Percentiles rank a stretch among this genome's conserved stretches.
phyloP scores from a whole-genome alignment of 2,888 invertebrate species.

The Polydrusus tereticollis region DNA sequence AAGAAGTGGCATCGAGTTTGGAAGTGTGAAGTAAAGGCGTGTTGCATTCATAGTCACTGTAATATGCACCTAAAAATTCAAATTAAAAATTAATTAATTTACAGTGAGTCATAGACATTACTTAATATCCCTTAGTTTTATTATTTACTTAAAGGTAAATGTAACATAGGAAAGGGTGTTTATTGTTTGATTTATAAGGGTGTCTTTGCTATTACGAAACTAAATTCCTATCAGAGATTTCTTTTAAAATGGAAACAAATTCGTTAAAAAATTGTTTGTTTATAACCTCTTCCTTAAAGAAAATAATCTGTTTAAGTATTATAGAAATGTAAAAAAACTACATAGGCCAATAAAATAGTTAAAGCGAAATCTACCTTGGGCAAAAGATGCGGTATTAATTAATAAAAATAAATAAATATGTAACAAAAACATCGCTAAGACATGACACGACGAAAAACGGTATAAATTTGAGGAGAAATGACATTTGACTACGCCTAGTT shows the following conservation, averaged over 20 bases:
- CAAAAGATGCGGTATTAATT: constrained; percentile 20
- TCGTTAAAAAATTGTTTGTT: no score
- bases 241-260: no score
- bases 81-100: constrained; percentile 20
- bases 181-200: not conserved
- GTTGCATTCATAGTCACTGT: constrained; percentile 81
- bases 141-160: not conserved
- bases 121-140: not conserved
- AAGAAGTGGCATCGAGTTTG: constrained; percentile 84
- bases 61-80: constrained; percentile 66
- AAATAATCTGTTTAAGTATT: no score
- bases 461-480: constrained; percentile 2
- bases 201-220: no score
- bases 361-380: constrained; percentile 40
- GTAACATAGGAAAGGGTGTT: not conserved
- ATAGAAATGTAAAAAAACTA: not conserved
- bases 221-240: no score
- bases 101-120: not conserved
- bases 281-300: no score
- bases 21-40: constrained; percentile 82
- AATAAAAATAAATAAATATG: constrained; percentile 50
- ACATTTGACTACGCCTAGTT: constrained; percentile 13
- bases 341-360: not conserved
- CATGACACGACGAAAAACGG: constrained; percentile 33
- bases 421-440: constrained; percentile 46